These are phyloP conservation scores for Phalloptychus januarius DNA, from an alignment of 2,797 vertebrate genomes.

Conservation along the genomic window DNA sequence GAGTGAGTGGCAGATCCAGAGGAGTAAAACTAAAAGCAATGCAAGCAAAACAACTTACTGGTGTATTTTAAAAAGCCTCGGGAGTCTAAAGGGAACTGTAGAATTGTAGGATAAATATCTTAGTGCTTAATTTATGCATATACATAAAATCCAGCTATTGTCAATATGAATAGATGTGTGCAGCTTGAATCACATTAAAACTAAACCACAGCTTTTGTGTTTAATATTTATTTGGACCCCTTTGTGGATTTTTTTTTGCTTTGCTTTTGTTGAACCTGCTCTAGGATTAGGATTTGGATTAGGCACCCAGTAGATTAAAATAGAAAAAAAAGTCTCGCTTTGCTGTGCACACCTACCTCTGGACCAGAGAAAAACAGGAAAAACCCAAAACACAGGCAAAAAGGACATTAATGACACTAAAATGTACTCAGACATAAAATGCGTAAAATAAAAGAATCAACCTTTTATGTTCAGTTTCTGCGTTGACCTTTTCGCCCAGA, in stretches of 20 bases:
- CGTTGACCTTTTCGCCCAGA: constrained; percentile 35
- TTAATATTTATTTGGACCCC: background rate
- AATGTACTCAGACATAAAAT: background rate
- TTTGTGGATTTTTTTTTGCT: background rate
- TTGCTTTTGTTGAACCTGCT: background rate
- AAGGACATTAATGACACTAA: background rate
- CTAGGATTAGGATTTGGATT: constrained; percentile 15
- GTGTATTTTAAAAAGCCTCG: constrained; percentile 2
- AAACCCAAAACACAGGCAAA: background rate
- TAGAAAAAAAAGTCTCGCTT: constrained; percentile 4
- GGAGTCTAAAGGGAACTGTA: background rate
- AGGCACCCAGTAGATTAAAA: constrained; percentile 7
- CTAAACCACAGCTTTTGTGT: background rate
- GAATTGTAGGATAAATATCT: constrained; percentile 11
- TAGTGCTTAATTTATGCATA: constrained; percentile 1
- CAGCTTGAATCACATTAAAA: background rate
- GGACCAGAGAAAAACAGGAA: background rate
- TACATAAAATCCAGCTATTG: background rate
- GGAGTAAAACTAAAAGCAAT: background rate
- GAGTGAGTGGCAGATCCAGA: constrained; percentile 8
- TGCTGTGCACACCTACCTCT: background rate
- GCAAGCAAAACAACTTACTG: constrained; percentile 7
- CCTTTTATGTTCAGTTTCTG: background rate
- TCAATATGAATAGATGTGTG: background rate
- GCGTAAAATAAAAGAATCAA: background rate